These are phyloP conservation scores for Diplolepis rosae DNA, from an alignment of 2,888 invertebrate genomes.

Conservation along the genomic window DNA sequence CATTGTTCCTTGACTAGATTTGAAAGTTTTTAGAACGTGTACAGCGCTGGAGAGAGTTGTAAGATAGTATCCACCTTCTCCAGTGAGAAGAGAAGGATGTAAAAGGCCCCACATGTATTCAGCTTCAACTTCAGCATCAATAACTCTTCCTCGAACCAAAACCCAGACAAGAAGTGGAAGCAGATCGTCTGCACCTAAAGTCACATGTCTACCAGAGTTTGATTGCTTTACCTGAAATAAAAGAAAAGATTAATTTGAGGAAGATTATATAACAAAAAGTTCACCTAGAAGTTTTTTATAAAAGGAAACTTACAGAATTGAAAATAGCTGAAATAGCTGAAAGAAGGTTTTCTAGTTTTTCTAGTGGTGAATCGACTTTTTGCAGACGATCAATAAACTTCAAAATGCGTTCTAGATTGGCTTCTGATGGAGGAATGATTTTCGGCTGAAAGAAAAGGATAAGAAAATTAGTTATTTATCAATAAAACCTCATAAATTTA, in stretches of 20 bases:
- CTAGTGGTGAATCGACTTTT: slow-evolving; percentile 92
- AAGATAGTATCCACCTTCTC: slow-evolving; percentile 96
- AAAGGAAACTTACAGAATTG: slow-evolving; percentile 79
- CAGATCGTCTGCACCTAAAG: slow-evolving; percentile 90
- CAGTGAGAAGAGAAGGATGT: slow-evolving; percentile 91
- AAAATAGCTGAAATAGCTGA: slow-evolving; percentile 91
- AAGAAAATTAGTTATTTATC: slow-evolving; percentile 32
- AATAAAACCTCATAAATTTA: too few species aligned
- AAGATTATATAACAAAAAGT: neutral
- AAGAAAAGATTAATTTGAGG: neutral
- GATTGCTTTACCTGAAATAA: slow-evolving; percentile 80
- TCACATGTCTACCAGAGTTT: slow-evolving; percentile 75
- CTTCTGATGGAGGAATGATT: slow-evolving; percentile 84
- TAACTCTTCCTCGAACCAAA: slow-evolving; percentile 90
- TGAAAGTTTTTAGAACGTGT: slow-evolving; percentile 85
- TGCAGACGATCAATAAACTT: slow-evolving; percentile 88
- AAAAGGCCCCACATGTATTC: slow-evolving; percentile 97
- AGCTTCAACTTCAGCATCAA: slow-evolving; percentile 95
- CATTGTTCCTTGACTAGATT: slow-evolving; percentile 71
- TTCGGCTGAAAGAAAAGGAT: slow-evolving; percentile 76
- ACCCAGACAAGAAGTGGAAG: slow-evolving; percentile 94
- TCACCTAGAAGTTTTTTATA: neutral
- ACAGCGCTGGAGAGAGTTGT: slow-evolving; percentile 96
- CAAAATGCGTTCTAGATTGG: slow-evolving; percentile 85
- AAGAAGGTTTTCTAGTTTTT: slow-evolving; percentile 94